phyloP scores from a whole-genome alignment of 2,113 vertebrate genomes.

The Tichodroma muraria region DNA sequence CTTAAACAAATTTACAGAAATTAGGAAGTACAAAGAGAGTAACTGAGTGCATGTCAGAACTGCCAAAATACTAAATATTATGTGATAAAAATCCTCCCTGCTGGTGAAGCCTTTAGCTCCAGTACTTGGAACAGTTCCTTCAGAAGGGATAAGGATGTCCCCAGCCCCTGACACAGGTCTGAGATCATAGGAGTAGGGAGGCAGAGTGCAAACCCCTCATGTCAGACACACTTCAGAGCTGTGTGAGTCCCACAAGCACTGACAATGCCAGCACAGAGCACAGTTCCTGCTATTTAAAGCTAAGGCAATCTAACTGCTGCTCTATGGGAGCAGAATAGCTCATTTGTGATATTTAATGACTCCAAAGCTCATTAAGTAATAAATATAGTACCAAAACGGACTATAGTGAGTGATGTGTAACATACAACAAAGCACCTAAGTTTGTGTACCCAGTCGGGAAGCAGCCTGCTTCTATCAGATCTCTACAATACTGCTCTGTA shows the following conservation, averaged over 20 bases:
- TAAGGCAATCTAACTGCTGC: neutral
- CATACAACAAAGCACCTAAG: neutral
- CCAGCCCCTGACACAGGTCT: neutral
- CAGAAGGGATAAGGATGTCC: neutral
- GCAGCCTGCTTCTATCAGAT: neutral
- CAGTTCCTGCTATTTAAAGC: neutral
- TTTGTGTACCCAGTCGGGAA: neutral
- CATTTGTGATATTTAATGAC: neutral
- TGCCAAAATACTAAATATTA: neutral
- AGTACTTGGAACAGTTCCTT: neutral
- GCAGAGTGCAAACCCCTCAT: neutral
- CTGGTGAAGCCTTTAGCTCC: neutral
- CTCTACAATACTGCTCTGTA: neutral
- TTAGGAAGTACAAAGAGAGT: neutral
- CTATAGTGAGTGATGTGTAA: neutral
- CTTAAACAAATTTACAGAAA: neutral
- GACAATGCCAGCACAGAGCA: neutral
- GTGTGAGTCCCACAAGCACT: neutral
- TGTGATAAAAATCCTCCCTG: neutral
- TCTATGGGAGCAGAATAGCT: neutral
- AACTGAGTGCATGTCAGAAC: neutral
- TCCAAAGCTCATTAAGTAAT: neutral
- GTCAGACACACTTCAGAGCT: neutral
- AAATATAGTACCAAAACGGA: neutral
- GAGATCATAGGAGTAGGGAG: accelerated